Base-by-base conservation (phyloP, 2,113 vertebrate species). In the Megaceryle torquata region DNA sequence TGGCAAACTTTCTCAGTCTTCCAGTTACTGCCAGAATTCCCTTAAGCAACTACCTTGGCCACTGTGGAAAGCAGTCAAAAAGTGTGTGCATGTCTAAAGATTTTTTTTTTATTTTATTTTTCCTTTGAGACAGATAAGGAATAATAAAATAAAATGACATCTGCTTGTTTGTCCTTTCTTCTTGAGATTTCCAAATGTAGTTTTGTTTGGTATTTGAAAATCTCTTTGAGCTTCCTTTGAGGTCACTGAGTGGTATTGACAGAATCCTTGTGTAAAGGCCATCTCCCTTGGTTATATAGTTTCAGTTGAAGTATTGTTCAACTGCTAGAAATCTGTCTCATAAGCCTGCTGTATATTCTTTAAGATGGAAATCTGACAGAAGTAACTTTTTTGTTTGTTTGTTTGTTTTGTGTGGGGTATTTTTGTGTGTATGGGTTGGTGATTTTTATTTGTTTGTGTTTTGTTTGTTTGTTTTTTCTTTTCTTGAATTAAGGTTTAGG, bases 401-500 rank as follows among this genome's bases (percentile, higher is more conserved):
- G 48, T 48, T 48, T 48, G 25, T 17, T 39, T 64, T 41, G 39
- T 41, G 10, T 41, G 50, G 24, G 4, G 15, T 31, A 43, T 29
- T 61, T 61, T 28, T 25, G 24, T 51, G 50, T 51, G 50, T 25
- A 13, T 51, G 24, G 50, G 28, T 50, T 48, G 22, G 22, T 51
- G 50, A 24, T 11, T 41, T 20, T n/a, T 37, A 11, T 28, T 50
- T 48, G 31, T 19, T 9, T 46, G 15, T 6, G 28, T 68, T 76
- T 16, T 37, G 2, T 0, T 41, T 65, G 8, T 46, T 46, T 46
- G 17, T 9, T 21, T 37, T 56, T 82, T 56, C 80, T 75, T 48
- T 28, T 5, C 63, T 85, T 90, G 70, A 89, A 86, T 93, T 91
- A 93, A 86, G 84, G 84, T 91, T 95, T 95, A 96, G 72, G 77